Conservation (phyloP, 2,888 invertebrate genomes). For the Hyposoter didymator region DNA sequence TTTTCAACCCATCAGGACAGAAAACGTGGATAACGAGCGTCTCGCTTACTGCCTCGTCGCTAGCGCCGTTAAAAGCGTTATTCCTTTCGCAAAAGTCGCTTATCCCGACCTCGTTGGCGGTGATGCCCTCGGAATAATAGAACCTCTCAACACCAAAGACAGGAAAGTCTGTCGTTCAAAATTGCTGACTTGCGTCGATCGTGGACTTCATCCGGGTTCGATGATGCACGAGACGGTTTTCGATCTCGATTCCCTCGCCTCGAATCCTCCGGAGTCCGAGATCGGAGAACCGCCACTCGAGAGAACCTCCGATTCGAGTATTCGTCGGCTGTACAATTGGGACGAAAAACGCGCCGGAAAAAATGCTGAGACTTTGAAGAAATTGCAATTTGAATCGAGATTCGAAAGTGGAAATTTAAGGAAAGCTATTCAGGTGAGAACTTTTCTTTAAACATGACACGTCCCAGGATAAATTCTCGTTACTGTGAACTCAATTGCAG, state of each 20-base stretch:
- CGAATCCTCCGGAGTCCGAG: not conserved
- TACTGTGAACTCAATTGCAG: not conserved
- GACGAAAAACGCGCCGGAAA: slow-evolving; percentile 77
- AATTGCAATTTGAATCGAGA: slow-evolving; percentile 91
- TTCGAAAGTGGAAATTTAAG: slow-evolving; percentile 95
- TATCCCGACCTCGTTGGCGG: slow-evolving; percentile 90
- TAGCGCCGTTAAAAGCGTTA: slow-evolving; percentile 87
- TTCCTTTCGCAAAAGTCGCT: slow-evolving; percentile 90
- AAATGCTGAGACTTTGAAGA: slow-evolving; percentile 78
- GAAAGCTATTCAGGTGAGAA: slow-evolving; percentile 90
- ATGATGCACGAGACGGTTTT: slow-evolving; percentile 88
- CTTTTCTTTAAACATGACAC: not conserved
- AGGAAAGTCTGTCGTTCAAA: slow-evolving; percentile 86
- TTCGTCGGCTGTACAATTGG: slow-evolving; percentile 73
- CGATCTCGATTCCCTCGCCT: slow-evolving; percentile 87
- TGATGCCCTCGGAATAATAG: slow-evolving; percentile 85
- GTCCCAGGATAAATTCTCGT: not conserved
- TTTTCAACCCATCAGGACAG: slow-evolving; percentile 64
- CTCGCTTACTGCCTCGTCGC: slow-evolving; percentile 86
- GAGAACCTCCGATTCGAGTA: slow-evolving; percentile 18
- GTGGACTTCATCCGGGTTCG: slow-evolving; percentile 87
- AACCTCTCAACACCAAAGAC: slow-evolving; percentile 87
- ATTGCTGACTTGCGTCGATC: slow-evolving; percentile 88
- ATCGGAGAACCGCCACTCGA: slow-evolving; percentile 24
- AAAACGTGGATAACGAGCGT: slow-evolving; percentile 70